Conservation (phyloP, 2,113 vertebrate genomes). For the Carlito syrichta region DNA sequence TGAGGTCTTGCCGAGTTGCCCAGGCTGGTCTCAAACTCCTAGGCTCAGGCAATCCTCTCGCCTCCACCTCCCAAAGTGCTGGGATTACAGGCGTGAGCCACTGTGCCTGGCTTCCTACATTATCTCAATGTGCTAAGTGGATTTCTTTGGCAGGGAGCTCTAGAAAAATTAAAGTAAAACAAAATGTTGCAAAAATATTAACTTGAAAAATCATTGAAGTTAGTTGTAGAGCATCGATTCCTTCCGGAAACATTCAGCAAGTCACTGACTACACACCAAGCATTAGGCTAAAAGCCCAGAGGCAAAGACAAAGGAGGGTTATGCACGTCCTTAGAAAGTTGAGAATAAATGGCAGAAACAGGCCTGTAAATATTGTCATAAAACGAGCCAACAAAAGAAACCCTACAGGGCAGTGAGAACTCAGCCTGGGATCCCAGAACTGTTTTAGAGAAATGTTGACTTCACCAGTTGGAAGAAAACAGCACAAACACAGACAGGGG, state of each 20-base stretch:
- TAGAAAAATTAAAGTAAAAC: neutral
- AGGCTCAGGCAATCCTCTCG: too few relatives aligned
- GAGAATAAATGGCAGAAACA: neutral
- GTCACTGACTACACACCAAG: neutral
- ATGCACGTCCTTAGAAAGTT: neutral
- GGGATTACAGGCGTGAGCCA: too few relatives aligned
- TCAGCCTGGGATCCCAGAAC: neutral
- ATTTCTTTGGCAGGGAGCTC: neutral
- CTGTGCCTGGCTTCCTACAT: too few relatives aligned
- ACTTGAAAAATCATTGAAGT: neutral
- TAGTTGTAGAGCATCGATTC: neutral
- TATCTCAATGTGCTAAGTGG: neutral
- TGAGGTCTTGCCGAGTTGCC: too few relatives aligned
- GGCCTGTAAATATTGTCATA: neutral
- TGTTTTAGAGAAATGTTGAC: neutral
- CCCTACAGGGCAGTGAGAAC: neutral
- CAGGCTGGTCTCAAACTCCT: too few relatives aligned
- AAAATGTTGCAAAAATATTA: neutral
- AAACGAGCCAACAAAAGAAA: neutral
- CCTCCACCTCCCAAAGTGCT: too few relatives aligned
- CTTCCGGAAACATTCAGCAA: neutral
- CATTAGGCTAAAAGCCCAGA: neutral
- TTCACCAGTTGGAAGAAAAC: neutral
- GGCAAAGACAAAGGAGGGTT: neutral
- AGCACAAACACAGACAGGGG: neutral